Conservation (phyloP, 2,113 vertebrate species). For the Scolopax mira region DNA sequence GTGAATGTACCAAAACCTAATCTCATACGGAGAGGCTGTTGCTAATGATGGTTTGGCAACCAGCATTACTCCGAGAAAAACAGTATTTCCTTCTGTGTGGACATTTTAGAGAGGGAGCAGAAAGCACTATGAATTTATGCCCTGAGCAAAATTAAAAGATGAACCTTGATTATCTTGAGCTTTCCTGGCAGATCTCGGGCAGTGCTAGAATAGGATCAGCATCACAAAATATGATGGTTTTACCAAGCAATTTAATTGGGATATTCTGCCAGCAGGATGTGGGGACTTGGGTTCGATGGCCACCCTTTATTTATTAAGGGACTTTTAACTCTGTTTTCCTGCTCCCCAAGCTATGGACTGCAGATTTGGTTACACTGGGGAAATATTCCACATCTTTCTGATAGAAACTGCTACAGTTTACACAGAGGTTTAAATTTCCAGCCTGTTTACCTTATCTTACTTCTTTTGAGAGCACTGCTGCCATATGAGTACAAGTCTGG, state of each 20-base stretch:
- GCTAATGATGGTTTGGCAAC: background rate
- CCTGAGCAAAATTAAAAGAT: conserved; percentile 37
- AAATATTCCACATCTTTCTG: background rate
- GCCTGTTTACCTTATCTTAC: background rate
- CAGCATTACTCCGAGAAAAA: background rate
- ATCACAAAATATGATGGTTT: background rate
- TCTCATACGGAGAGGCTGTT: background rate
- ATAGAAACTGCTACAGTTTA: background rate
- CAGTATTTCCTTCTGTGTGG: background rate
- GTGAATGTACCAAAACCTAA: background rate
- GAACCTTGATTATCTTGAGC: conserved; percentile 26
- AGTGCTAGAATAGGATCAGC: background rate
- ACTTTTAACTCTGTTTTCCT: background rate
- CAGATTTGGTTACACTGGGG: background rate
- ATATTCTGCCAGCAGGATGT: background rate
- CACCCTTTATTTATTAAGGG: background rate
- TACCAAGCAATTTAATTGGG: background rate
- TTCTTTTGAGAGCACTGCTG: background rate
- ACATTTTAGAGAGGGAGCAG: background rate
- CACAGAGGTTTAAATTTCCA: background rate
- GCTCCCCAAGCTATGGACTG: background rate
- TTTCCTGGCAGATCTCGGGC: background rate
- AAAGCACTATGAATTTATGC: background rate
- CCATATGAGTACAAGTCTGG: accelerated
- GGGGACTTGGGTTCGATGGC: background rate